Evolutionary conservation across 2,113 vertebrate genomes (phyloP).

Genomic region (Plecturocebus donacophilus): DNA sequence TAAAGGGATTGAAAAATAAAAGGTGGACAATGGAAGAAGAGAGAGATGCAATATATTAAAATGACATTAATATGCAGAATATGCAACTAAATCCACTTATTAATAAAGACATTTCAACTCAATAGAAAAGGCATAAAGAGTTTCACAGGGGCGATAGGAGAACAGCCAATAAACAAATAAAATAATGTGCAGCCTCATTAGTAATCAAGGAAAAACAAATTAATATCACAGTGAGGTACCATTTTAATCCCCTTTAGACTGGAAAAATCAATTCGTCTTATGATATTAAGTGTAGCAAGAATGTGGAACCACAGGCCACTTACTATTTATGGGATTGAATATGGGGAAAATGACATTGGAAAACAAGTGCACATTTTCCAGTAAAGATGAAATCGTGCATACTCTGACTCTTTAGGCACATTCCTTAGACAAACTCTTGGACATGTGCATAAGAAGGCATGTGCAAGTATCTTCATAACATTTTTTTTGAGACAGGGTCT

Average conservation of each 20-base stretch:
- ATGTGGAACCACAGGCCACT: background rate
- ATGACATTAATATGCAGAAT: constrained; percentile 17
- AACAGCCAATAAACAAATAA: constrained; percentile 43
- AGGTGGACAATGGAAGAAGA: background rate
- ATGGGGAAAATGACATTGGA: background rate
- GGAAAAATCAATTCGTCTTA: constrained; percentile 48
- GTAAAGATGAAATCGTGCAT: background rate
- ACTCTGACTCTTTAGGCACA: background rate
- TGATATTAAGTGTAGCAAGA: constrained; percentile 1
- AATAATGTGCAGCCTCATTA: constrained; percentile 43
- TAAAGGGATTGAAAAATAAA: constrained; percentile 18
- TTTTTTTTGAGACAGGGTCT: too few species aligned
- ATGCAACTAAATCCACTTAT: background rate
- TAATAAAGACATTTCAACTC: constrained; percentile 16
- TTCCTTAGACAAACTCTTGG: background rate
- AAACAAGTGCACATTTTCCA: background rate
- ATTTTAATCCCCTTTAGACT: constrained; percentile 44
- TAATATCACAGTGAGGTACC: constrained; percentile 45
- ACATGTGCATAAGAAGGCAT: background rate
- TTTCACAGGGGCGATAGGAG: background rate
- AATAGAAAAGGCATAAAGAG: background rate
- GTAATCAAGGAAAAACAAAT: constrained; percentile 60
- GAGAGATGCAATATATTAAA: background rate
- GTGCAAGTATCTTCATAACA: background rate
- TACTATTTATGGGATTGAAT: background rate